Base-by-base conservation (phyloP, 1,140 invertebrate species). In the Pygmarrhopalites habei region DNA sequence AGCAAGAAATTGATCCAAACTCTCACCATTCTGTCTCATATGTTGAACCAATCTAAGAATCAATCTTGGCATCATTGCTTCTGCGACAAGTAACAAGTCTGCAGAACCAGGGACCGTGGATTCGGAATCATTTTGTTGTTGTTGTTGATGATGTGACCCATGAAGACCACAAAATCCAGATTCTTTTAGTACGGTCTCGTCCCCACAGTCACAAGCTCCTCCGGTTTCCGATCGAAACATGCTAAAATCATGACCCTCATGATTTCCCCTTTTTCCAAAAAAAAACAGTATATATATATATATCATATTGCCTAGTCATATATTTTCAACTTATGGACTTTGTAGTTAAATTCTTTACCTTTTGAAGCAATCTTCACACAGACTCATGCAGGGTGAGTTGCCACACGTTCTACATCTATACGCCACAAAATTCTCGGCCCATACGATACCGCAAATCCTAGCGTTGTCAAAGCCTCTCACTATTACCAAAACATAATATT, bases 151-250 rank as follows among this genome's bases (percentile, higher is more conserved):
- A 52, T 68, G 66, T 17, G 63, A 51, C 32, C 52, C 23, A 29
- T 65, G 64, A 14, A 61, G 26, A 19, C 41, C 17, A 35, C 64
- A 60, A 35, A 49, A 82, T 85, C 95, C 95, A 68, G 88, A 85
- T 75, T 91, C 87, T 76, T 93, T 92, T 89, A 98, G 95, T 49
- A 98, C 93, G 47, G 88, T 92, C 35, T 89, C 87, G 77, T 98
- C 93, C 3, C 95, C 95, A 79, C 95, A 98, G 79, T 98, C 95
- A 78, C 95, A 98, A n/a, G 93, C 94, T 59, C 93, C 92, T 63
- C 92, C 93, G 12, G 93, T 92, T 79, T 95, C 92, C 68, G 89
- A 93, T 44, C 95, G 81, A 78, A 98, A 98, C 92, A 98, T 96
- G 75, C 97, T 98, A 78, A 93, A 98, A 78, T 98, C 95, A 79